A percentile compares a stretch with the other conserved stretches of the same genome.
Conservation (phyloP, 2,888 invertebrate species). For the Mythimna albipuncta region DNA sequence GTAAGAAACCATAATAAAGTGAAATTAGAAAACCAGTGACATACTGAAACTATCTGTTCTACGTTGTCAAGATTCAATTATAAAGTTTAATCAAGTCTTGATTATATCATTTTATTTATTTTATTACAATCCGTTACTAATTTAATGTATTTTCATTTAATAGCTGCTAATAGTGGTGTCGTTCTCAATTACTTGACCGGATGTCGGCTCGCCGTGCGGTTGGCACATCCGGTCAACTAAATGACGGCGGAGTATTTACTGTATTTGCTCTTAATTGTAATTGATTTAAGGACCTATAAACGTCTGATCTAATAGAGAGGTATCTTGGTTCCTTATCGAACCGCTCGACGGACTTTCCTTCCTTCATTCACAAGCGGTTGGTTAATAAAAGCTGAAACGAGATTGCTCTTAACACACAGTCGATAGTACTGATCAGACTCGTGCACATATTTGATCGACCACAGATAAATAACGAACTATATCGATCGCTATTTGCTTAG, state of each 20-base stretch:
- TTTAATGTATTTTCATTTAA: constrained; percentile 48
- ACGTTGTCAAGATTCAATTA: background rate
- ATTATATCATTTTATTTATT: constrained; percentile 29
- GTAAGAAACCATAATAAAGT: background rate
- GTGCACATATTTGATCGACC: background rate
- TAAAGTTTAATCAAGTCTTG: constrained; percentile 11
- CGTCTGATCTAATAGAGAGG: background rate
- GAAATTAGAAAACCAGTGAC: constrained; percentile 1
- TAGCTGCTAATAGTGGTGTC: constrained; percentile 49
- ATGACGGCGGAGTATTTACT: constrained; percentile 35
- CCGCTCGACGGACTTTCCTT: background rate
- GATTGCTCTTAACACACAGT: background rate
- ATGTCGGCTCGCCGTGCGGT: constrained; percentile 40
- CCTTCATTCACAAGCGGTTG: no score
- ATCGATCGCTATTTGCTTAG: no score
- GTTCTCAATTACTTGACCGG: constrained; percentile 56
- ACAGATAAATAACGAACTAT: background rate
- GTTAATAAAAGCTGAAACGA: constrained; percentile 1
- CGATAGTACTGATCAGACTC: background rate
- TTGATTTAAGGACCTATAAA: constrained; percentile 35
- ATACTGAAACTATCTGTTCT: background rate
- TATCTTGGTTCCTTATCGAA: background rate
- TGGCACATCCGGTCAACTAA: constrained; percentile 53
- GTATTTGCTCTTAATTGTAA: constrained; percentile 40
- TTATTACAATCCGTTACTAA: constrained; percentile 27